A percentile compares a stretch with the other conserved stretches of the same genome.
Conservation (phyloP, 2,797 vertebrate genomes). For the Crocodylus rhombifer region DNA sequence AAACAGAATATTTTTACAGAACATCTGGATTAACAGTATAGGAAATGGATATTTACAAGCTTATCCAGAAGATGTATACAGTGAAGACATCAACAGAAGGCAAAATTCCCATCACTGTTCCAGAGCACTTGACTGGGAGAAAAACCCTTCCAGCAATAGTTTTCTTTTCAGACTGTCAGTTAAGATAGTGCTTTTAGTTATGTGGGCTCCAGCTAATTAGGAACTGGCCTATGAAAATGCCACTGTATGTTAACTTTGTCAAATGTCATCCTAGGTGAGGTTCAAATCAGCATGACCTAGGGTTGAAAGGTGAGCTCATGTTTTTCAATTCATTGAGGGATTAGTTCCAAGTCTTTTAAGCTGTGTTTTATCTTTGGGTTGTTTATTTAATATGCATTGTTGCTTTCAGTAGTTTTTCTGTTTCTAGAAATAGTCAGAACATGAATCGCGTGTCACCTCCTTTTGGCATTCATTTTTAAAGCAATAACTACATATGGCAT, state of each 20-base stretch:
- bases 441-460: neutral
- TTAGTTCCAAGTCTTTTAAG: neutral
- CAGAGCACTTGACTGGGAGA: neutral
- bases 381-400: neutral
- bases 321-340: neutral
- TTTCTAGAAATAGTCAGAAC: neutral
- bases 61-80: fast-evolving
- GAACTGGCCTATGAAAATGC: fast-evolving
- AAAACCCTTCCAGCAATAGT: neutral
- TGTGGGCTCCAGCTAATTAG: fast-evolving
- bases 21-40: neutral
- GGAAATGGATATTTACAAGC: neutral
- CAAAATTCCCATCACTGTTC: neutral
- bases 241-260: neutral
- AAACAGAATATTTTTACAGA: fast-evolving
- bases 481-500: neutral
- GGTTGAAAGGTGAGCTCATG: neutral
- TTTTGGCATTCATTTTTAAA: neutral
- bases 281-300: neutral
- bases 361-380: neutral
- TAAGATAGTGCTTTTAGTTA: fast-evolving
- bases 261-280: neutral
- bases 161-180: neutral
- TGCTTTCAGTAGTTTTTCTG: neutral
- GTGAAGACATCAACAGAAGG: fast-evolving